These are phyloP conservation scores for Craterocephalus amniculus DNA, from an alignment of 2,797 vertebrate genomes.

Conservation along the genomic window DNA sequence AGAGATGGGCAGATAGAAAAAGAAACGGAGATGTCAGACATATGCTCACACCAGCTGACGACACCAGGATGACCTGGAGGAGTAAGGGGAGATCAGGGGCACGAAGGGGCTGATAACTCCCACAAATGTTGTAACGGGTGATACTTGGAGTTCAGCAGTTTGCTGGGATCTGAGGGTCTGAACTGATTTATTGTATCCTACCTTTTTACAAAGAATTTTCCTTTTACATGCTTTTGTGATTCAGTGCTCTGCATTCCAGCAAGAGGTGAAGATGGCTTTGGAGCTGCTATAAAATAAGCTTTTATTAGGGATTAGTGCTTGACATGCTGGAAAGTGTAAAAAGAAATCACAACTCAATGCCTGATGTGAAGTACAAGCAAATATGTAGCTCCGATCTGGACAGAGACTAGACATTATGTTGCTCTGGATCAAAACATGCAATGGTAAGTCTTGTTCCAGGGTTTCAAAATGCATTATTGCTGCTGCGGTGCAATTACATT, in stretches of 20 bases:
- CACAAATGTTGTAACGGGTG: constrained; percentile 71
- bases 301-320: constrained; percentile 21
- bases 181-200: constrained; percentile 66
- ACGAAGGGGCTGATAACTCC: constrained; percentile 69
- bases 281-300: constrained; percentile 32
- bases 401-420: not conserved
- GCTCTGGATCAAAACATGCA: constrained; percentile 3
- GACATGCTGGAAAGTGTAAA: constrained; percentile 2
- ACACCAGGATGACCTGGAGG: constrained; percentile 69
- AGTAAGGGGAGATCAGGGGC: constrained; percentile 67
- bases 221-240: constrained; percentile 54
- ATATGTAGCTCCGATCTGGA: not conserved
- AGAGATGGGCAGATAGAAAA: constrained; percentile 44
- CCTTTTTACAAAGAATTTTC: constrained; percentile 56
- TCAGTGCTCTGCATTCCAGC: constrained; percentile 36
- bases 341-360: constrained; percentile 1
- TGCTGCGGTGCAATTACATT: not conserved
- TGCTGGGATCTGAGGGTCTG: constrained; percentile 45
- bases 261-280: constrained; percentile 48
- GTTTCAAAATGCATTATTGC: constrained; percentile 3
- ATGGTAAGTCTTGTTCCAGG: not conserved
- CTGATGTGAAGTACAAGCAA: constrained; percentile 6
- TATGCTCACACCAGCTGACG: constrained; percentile 77
- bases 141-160: constrained; percentile 67
- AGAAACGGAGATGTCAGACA: constrained; percentile 69